Percentiles rank a stretch among this genome's conserved stretches.
phyloP scores from a whole-genome alignment of 2,888 invertebrate genomes.

The Apodemia duryi region DNA sequence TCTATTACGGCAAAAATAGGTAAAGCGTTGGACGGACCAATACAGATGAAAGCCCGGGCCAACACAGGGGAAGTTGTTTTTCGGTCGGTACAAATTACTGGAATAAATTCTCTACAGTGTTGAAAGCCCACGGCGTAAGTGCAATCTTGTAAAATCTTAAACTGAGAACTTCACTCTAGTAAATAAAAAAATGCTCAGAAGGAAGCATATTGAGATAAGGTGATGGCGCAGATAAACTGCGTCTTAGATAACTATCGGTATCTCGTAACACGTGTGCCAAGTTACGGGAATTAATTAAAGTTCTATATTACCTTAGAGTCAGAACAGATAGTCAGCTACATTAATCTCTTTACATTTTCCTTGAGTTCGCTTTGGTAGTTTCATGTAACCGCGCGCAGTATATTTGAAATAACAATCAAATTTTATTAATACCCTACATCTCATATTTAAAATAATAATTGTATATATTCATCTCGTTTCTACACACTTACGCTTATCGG shows the following conservation, averaged over 20 bases:
- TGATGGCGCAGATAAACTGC: conserved; percentile 10
- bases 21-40: too few relatives aligned
- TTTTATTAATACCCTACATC: too few relatives aligned
- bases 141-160: neutral
- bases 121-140: neutral
- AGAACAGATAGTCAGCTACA: neutral
- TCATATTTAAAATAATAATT: too few relatives aligned
- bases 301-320: conserved; percentile 20
- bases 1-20: too few relatives aligned
- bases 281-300: conserved; percentile 25
- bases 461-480: too few relatives aligned
- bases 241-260: conserved; percentile 12
- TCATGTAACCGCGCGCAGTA: too few relatives aligned
- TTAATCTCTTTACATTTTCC: neutral
- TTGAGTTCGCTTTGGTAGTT: neutral
- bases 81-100: neutral
- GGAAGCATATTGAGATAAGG: neutral
- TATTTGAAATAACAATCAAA: too few relatives aligned
- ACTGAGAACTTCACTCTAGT: neutral
- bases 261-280: conserved; percentile 27
- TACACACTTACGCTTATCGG: too few relatives aligned
- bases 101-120: neutral
- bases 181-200: conserved; percentile 2
- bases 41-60: too few relatives aligned
- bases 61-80: too few relatives aligned